Base-by-base conservation (phyloP, 2,888 invertebrate genomes). In the Ochropacha duplaris region DNA sequence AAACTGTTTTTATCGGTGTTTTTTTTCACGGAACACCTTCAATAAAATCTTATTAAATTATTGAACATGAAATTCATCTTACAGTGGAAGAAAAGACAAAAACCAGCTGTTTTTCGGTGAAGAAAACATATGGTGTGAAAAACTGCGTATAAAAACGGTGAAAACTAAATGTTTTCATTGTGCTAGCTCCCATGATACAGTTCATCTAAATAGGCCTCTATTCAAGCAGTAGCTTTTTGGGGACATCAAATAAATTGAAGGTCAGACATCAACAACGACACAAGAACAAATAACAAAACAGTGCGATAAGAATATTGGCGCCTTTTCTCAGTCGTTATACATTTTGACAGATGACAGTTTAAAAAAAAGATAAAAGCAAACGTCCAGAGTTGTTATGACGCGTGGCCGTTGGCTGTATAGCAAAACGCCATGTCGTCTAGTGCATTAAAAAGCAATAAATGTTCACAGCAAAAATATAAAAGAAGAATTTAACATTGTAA, bases 361-460 rank as follows among this genome's bases (percentile, higher is more conserved):
- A 77, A 82, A 82, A 79, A 81, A 84, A 86, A 87, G 82, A 83
- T 84, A 78, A 86, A 87, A 86, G 83, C 69, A 65, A 74, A 69
- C 65, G 74, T 78, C 74, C 66, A 61, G 68, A 68, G 65, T 63
- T 71, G 80, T 81, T 85, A 84, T 83, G 82, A 83, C 80, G 82
- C 78, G 85, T 81, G 79, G 77, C 81, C 70, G 72, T 67, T 73
- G 76, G 74, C 78, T 77, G 76, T 76, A 79, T 69, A 72, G 78
- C 75, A 73, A 76, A 73, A 69, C 63, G 72, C 68, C 81, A 76
- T 86, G 86, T 87, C 86, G 78, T 76, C 82, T 79, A 77, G 66
- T 79, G 80, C 85, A 86, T 89, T 89, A 87, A 88, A 86, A 85
- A 83, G 77, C 81, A 61, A 86, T 87, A 86, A 87, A 86, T 74